These are phyloP conservation scores for Enhydra lutris DNA, from an alignment of 2,113 vertebrate genomes.

Conservation along the genomic window DNA sequence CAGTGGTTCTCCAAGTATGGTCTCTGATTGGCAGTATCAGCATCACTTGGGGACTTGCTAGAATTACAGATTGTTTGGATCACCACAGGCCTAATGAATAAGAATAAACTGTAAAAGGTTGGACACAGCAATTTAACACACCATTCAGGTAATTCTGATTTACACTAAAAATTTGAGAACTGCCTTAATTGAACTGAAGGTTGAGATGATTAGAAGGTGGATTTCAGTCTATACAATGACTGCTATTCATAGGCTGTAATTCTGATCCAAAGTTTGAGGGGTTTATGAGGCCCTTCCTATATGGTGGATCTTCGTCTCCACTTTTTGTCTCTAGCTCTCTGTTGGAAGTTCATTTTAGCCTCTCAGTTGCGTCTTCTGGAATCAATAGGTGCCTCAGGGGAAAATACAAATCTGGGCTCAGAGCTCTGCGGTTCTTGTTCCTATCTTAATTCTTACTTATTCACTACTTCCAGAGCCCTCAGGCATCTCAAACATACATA, in stretches of 20 bases:
- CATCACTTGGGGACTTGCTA: background rate
- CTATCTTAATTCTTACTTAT: background rate
- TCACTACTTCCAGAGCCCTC: background rate
- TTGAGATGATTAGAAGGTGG: background rate
- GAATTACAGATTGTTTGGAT: background rate
- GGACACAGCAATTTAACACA: background rate
- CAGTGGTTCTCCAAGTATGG: background rate
- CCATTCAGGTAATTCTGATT: background rate
- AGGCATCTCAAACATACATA: background rate
- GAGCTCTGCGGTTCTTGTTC: background rate
- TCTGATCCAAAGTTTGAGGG: background rate
- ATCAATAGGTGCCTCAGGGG: background rate
- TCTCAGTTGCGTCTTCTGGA: background rate
- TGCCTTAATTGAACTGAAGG: background rate
- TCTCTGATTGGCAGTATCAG: background rate
- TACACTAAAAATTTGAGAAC: background rate
- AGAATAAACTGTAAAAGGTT: background rate
- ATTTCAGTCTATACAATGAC: background rate
- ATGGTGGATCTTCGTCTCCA: background rate
- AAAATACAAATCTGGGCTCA: background rate
- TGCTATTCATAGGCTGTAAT: background rate
- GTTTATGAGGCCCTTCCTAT: background rate
- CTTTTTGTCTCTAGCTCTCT: background rate
- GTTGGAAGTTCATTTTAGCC: background rate
- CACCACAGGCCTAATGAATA: background rate